Evolutionary conservation across 2,113 vertebrate genomes (phyloP), one percentile per base, ranked within the genome.

Genomic region (Oxyruncus cristatus): DNA sequence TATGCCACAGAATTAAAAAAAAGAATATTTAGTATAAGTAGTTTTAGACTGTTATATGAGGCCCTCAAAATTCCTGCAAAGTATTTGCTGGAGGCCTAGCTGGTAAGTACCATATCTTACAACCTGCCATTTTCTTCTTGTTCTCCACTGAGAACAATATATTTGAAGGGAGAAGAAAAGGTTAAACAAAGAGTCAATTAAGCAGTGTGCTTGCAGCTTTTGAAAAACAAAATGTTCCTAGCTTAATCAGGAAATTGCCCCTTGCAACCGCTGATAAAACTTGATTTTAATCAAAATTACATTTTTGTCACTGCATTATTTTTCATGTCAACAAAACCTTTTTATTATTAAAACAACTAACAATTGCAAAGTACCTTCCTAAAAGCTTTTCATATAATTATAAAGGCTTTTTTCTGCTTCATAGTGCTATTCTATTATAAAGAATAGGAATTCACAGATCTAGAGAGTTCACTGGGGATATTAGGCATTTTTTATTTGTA

Each of bases 211-310:
- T 73, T 83, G 8, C 24, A 85, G 7, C 2, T 79, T 85, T 53
- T 32, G 41, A 63, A 73, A 88, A 83, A 12, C 7, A 88, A 65
- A 85, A 41, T 46, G 35, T 68, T 82, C 62, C 37, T 35, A 6
- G 15, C 3, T 0, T 42, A 37, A 35, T 74, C 42, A 68, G 47
- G 21, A 92, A 89, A 92, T 32, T 9, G 0, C 4, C 20, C 11
- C 39, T 81, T 94, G 39, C 3, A 47, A 49, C 44, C 79, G 82
- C 61, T 66, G 26, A 85, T 66, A 77, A 76, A 61, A 66, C 2
- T 28, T 58, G 26, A 80, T 90, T 90, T 82, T 90, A 53, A 65
- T 70, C 33, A 79, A 85, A 92, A 73, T 85, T 56, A n/a, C 3
- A 16, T 72, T 85, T 89, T 61, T 49, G 18, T 52, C 2, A 9